Evolutionary conservation across 2,113 vertebrate genomes (phyloP).

Genomic region (Melanostigma gelatinosum): DNA sequence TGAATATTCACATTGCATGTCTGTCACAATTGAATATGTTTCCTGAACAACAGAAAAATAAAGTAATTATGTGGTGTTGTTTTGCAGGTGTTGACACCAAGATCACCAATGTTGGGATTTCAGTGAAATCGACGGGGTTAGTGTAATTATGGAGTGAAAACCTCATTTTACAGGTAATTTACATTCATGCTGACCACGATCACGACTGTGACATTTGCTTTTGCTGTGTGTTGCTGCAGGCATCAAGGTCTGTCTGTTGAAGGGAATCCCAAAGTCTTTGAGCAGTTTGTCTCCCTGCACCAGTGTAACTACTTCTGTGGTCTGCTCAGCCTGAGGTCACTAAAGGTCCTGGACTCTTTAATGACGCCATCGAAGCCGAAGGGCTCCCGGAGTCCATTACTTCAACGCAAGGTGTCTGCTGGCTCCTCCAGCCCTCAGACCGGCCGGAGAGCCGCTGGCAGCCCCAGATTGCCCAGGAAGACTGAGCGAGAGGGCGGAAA

Average conservation of each 20-base stretch:
- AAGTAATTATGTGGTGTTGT: constrained; percentile 42
- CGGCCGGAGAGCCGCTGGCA: constrained; percentile 81
- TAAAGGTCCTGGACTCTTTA: constrained; percentile 85
- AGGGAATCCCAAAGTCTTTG: constrained; percentile 88
- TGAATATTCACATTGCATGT: constrained; percentile 3
- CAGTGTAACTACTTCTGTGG: constrained; percentile 93
- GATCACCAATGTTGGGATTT: constrained; percentile 91
- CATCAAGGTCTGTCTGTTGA: constrained; percentile 92
- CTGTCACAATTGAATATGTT: constrained; percentile 21
- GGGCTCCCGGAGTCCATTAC: constrained; percentile 89
- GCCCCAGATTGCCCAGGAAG: constrained; percentile 85
- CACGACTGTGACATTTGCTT: constrained; percentile 3
- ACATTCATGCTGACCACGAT: constrained; percentile 7
- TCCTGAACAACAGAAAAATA: constrained; percentile 25
- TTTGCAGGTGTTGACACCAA: constrained; percentile 92
- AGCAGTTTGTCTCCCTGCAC: constrained; percentile 88
- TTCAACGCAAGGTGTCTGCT: constrained; percentile 84
- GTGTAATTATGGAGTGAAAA: constrained; percentile 61
- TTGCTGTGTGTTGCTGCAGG: constrained; percentile 76
- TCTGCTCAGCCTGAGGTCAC: constrained; percentile 86
- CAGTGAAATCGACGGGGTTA: constrained; percentile 91
- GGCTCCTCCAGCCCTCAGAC: constrained; percentile 91
- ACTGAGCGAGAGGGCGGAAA: constrained; percentile 67
- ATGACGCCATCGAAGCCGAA: constrained; percentile 86
- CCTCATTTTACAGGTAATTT: constrained; percentile 62